Conservation (phyloP, 2,797 vertebrate species). For the Ptychadena robeensis region DNA sequence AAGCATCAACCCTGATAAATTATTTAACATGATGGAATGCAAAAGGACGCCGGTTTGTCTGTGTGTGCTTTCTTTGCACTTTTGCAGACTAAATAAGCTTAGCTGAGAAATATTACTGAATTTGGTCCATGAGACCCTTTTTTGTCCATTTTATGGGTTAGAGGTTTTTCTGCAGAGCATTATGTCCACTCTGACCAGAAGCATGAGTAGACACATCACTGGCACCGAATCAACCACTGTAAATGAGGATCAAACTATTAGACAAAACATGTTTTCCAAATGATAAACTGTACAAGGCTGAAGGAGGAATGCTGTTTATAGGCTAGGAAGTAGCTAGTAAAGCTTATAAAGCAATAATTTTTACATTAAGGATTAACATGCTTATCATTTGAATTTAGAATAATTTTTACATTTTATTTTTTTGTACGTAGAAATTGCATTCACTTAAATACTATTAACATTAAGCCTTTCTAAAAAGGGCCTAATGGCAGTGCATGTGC, state of each 20-base stretch:
- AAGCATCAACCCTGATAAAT: conserved; percentile 67
- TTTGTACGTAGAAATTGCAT: too few relatives aligned
- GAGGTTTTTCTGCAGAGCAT: conserved; percentile 38
- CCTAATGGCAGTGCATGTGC: too few relatives aligned
- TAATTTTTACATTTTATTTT: background rate
- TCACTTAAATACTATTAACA: too few relatives aligned
- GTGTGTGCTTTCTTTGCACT: conserved; percentile 55
- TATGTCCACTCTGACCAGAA: conserved; percentile 16
- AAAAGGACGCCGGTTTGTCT: conserved; percentile 65
- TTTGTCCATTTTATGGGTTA: conserved; percentile 26
- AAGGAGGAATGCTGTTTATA: conserved; percentile 58
- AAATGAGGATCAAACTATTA: conserved; percentile 49
- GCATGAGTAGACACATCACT: conserved; percentile 44
- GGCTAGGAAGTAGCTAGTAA: conserved; percentile 25
- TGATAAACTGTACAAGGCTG: conserved; percentile 60
- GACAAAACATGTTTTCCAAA: conserved; percentile 63
- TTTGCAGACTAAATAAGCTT: conserved; percentile 70
- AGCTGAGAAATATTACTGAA: conserved; percentile 32
- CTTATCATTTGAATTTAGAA: background rate
- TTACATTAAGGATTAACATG: background rate
- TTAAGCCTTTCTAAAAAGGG: too few relatives aligned
- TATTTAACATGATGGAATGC: conserved; percentile 68
- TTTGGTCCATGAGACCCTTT: conserved; percentile 46
- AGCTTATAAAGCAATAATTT: conserved; percentile 43
- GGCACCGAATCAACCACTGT: conserved; percentile 47